Conservation (phyloP, 2,888 invertebrate genomes). For the Brassicogethes aeneus region DNA sequence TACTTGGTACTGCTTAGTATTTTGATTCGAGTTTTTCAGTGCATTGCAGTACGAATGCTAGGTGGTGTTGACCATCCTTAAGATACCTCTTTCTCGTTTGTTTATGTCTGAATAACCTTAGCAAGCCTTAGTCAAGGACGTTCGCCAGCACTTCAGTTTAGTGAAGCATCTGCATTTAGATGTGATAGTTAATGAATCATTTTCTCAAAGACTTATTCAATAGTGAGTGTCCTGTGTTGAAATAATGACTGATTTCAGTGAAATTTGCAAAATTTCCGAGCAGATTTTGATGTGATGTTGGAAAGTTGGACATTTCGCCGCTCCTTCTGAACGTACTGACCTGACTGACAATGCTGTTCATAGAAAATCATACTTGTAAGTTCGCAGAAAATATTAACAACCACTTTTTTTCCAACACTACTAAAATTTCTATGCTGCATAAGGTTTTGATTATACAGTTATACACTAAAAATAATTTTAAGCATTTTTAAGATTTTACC, state of each 20-base stretch:
- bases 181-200: too few species aligned
- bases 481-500: too few species aligned
- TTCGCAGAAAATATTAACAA: too few species aligned
- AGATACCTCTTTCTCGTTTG: conserved; percentile 4
- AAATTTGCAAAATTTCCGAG: conserved; percentile 31
- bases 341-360: conserved; percentile 27
- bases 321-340: conserved; percentile 24
- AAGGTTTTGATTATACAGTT: too few species aligned
- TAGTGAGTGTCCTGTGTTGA: conserved; percentile 9
- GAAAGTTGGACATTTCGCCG: conserved; percentile 32
- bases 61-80: too few species aligned
- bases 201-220: too few species aligned
- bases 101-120: conserved; percentile 21
- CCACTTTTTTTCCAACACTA: too few species aligned
- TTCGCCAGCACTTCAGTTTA: conserved; percentile 18
- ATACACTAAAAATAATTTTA: too few species aligned
- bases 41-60: too few species aligned
- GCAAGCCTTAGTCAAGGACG: conserved; percentile 23
- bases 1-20: too few species aligned
- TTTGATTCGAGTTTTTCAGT: too few species aligned
- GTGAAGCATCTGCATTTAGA: conserved; percentile 7
- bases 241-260: conserved; percentile 17
- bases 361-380: conserved; percentile 33
- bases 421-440: too few species aligned
- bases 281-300: conserved; percentile 36